Percentiles rank a stretch among this genome's conserved stretches.
phyloP scores from a whole-genome alignment of 2,797 vertebrate genomes.

The Intellagama lesueurii region DNA sequence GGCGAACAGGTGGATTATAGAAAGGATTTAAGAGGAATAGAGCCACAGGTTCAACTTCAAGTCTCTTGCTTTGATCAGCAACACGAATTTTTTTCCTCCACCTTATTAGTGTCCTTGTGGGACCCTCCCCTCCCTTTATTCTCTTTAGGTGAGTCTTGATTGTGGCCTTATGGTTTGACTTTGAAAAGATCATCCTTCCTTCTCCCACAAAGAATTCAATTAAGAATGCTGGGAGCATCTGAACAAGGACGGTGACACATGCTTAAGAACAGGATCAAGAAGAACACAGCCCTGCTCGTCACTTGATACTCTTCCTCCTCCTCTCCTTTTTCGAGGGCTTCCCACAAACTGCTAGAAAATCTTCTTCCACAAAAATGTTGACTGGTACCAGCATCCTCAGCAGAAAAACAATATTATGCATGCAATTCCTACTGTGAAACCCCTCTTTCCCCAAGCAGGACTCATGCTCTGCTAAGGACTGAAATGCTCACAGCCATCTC shows the following conservation, averaged over 20 bases:
- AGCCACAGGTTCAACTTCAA: not conserved
- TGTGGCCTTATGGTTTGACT: not conserved
- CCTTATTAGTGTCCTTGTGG: not conserved
- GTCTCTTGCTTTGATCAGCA: not conserved
- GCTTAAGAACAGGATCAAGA: not conserved
- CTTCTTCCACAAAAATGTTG: too few species aligned
- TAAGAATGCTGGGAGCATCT: not conserved
- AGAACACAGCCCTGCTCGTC: not conserved
- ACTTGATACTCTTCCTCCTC: too few species aligned
- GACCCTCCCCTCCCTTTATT: not conserved
- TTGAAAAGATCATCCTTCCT: not conserved
- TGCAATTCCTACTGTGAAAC: not conserved
- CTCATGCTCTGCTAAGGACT: not conserved
- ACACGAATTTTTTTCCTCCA: too few species aligned
- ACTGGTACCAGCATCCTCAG: not conserved
- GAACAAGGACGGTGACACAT: not conserved
- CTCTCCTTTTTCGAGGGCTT: too few species aligned
- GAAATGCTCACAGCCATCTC: not conserved
- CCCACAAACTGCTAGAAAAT: too few species aligned
- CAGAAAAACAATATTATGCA: not conserved
- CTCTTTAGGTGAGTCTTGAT: not conserved
- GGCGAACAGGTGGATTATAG: constrained; percentile 70
- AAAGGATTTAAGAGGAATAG: not conserved
- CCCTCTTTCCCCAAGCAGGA: not conserved
- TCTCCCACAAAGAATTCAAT: not conserved